These are phyloP conservation scores for Antheraea yamamai DNA, from an alignment of 2,888 invertebrate species.

Conservation along the genomic window DNA sequence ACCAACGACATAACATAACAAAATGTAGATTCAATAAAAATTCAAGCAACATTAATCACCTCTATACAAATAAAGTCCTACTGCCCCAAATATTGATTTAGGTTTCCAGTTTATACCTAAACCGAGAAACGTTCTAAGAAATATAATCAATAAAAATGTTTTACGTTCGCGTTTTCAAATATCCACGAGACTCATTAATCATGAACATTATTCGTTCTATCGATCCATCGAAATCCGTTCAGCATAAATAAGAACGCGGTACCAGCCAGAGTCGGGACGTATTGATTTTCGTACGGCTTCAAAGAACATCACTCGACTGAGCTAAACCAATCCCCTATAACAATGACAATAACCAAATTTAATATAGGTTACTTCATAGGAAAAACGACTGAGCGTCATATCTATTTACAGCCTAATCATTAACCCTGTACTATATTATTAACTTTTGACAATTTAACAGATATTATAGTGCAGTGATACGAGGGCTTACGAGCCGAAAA, in stretches of 20 bases:
- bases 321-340: neutral
- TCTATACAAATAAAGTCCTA: conserved; percentile 11
- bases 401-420: neutral
- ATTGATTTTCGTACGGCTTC: conserved; percentile 29
- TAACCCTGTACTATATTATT: neutral
- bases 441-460: no score
- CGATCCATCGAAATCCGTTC: conserved; percentile 57
- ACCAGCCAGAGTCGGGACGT: conserved; percentile 59
- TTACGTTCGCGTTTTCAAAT: conserved; percentile 41
- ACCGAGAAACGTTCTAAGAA: conserved; percentile 31
- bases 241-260: conserved; percentile 53
- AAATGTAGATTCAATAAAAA: neutral
- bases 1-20: neutral
- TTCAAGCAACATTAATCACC: neutral
- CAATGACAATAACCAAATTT: neutral
- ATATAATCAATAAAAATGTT: conserved; percentile 50
- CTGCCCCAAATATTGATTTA: conserved; percentile 28
- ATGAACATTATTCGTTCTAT: conserved; percentile 74
- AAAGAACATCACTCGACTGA: conserved; percentile 26
- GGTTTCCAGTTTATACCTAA: conserved; percentile 16
- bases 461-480: no score
- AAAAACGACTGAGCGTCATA: neutral
- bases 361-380: neutral
- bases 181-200: conserved; percentile 64
- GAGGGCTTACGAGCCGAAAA: no score